Base-by-base conservation (phyloP, 2,888 invertebrate species). In the Celastrina argiolus region DNA sequence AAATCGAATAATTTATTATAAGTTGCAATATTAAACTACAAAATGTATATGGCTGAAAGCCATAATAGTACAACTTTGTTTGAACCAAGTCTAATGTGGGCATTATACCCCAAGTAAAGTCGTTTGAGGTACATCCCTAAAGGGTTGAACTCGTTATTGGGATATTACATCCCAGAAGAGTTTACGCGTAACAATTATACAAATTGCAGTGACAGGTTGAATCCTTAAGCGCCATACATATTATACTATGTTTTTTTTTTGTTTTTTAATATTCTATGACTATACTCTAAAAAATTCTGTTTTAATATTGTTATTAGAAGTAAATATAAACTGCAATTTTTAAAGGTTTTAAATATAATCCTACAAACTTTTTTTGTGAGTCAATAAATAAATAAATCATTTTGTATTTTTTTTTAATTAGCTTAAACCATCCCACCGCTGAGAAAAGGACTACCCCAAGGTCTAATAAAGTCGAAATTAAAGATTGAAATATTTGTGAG, bases 401-500 rank as follows among this genome's bases (percentile, higher is more conserved):
- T n/a, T n/a, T n/a, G n/a, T n/a, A n/a, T n/a, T n/a, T n/a, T n/a
- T n/a, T n/a, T n/a, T n/a, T n/a, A n/a, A n/a, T n/a, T n/a, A n/a
- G n/a, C n/a, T n/a, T n/a, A n/a, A n/a, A n/a, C n/a, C n/a, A n/a
- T n/a, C n/a, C n/a, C n/a, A n/a, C n/a, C n/a, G n/a, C n/a, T n/a
- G n/a, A n/a, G n/a, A n/a, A n/a, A n/a, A n/a, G n/a, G n/a, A n/a
- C n/a, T n/a, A n/a, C n/a, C n/a, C n/a, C n/a, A n/a, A n/a, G n/a
- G n/a, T n/a, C n/a, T n/a, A n/a, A n/a, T n/a, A n/a, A n/a, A 31
- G 31, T 7, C 5, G 7, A 31, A 58, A 63, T 31, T 36, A 64
- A 65, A 70, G 71, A 73, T 72, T 69, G 71, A 74, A 66, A 65
- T 22, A 70, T 58, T 63, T 73, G 75, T 74, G 74, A 76, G 77